Conservation (phyloP, 2,113 vertebrate species). For the Asarcornis scutulata region DNA sequence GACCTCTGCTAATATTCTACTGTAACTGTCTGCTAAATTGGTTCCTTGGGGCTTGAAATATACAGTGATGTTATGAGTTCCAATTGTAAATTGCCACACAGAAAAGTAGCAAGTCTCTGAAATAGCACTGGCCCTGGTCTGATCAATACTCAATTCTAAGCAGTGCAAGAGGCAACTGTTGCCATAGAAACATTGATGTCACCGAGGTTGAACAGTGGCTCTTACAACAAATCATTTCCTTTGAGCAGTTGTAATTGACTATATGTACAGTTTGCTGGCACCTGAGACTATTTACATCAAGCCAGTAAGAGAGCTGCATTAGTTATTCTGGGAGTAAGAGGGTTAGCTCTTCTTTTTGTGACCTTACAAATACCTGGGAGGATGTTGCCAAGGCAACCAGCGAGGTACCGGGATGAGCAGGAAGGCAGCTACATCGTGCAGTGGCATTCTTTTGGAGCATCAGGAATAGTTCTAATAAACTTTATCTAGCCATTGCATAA, state of each 20-base stretch:
- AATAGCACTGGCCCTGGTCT: constrained; percentile 82
- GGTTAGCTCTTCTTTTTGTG: constrained; percentile 85
- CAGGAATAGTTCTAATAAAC: constrained; percentile 73
- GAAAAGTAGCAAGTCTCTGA: constrained; percentile 89
- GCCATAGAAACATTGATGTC: constrained; percentile 97
- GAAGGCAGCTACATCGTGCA: constrained; percentile 74
- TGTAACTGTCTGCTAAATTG: constrained; percentile 96
- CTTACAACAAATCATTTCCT: constrained; percentile 98
- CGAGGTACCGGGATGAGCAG: constrained; percentile 75
- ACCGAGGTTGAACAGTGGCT: constrained; percentile 91
- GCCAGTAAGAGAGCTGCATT: constrained; percentile 87
- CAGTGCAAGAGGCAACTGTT: constrained; percentile 91
- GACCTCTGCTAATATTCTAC: constrained; percentile 96
- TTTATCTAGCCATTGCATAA: constrained; percentile 44
- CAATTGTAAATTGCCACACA: constrained; percentile 92
- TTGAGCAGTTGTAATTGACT: constrained; percentile 96
- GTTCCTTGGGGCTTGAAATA: constrained; percentile 96
- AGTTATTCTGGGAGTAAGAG: constrained; percentile 88
- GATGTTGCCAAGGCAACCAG: constrained; percentile 90
- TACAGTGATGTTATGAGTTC: constrained; percentile 88
- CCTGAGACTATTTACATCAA: constrained; percentile 94
- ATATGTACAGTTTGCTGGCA: constrained; percentile 93
- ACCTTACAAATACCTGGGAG: constrained; percentile 90
- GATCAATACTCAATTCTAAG: constrained; percentile 99
- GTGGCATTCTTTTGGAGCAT: constrained; percentile 60